These are phyloP conservation scores for Ia io DNA, from an alignment of 2,113 vertebrate genomes.

Conservation along the genomic window DNA sequence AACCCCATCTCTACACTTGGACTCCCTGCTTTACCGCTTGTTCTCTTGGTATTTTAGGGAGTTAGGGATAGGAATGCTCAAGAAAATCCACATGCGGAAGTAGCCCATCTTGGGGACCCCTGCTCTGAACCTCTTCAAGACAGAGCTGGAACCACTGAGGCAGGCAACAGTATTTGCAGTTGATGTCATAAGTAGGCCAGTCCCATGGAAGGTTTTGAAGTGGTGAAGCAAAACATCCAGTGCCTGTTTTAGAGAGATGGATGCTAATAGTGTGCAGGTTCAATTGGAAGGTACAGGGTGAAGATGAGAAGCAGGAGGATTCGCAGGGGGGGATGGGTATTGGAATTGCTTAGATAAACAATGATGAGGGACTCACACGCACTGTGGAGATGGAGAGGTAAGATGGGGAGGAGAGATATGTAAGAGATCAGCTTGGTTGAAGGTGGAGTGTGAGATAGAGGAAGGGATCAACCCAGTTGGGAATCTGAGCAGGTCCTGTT, in stretches of 20 bases:
- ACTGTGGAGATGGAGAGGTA: neutral
- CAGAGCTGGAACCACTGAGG: neutral
- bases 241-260: neutral
- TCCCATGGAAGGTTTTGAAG: neutral
- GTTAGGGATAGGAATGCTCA: too few species aligned
- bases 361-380: neutral
- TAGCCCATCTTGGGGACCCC: neutral
- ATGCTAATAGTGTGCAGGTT: neutral
- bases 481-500: neutral
- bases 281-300: neutral
- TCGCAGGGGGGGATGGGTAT: too few species aligned
- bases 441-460: neutral
- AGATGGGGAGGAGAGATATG: neutral
- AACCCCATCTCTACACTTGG: neutral
- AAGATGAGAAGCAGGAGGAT: neutral
- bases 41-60: neutral
- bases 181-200: too few species aligned
- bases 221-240: neutral
- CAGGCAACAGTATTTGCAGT: too few species aligned
- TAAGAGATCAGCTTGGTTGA: too few species aligned
- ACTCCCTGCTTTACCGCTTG: neutral
- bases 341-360: neutral
- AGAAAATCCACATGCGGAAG: neutral
- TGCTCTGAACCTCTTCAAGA: neutral
- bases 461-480: neutral